phyloP scores from a whole-genome alignment of 2,797 vertebrate species.

The Pteropus rufus region DNA sequence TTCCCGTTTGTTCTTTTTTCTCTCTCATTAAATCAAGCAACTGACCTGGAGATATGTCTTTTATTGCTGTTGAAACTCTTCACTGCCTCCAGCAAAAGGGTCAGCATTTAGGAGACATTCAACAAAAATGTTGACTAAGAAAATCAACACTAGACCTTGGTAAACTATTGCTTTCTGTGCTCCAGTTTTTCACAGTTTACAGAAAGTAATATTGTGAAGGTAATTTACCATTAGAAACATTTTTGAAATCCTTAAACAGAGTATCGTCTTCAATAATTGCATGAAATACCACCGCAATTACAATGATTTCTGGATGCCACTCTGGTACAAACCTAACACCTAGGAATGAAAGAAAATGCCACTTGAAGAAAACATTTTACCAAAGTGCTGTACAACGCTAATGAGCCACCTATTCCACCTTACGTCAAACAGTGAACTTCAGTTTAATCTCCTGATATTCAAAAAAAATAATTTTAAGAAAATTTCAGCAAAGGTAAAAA shows the following conservation, averaged over 20 bases:
- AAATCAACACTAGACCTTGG: slow-evolving; percentile 38
- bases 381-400: slow-evolving; percentile 42
- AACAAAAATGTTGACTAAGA: slow-evolving; percentile 43
- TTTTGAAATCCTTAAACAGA: slow-evolving; percentile 64
- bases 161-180: neutral
- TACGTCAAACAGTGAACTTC: neutral
- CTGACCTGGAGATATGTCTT: slow-evolving; percentile 33
- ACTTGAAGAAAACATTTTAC: slow-evolving; percentile 52
- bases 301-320: slow-evolving; percentile 57
- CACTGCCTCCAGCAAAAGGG: neutral
- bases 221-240: slow-evolving; percentile 46
- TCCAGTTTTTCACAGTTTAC: slow-evolving; percentile 1
- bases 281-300: slow-evolving; percentile 49
- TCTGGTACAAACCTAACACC: slow-evolving; percentile 58
- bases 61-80: slow-evolving; percentile 42
- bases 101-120: neutral
- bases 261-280: slow-evolving; percentile 44
- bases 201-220: slow-evolving; percentile 25
- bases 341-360: slow-evolving; percentile 56
- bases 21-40: slow-evolving; percentile 42
- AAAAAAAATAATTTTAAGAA: slow-evolving; percentile 42
- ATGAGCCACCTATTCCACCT: neutral
- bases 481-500: neutral
- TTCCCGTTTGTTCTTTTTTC: slow-evolving; percentile 31
- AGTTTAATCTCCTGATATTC: neutral